Base-by-base conservation (phyloP, 2,113 vertebrate species). In the Neopipo cinnamomea region DNA sequence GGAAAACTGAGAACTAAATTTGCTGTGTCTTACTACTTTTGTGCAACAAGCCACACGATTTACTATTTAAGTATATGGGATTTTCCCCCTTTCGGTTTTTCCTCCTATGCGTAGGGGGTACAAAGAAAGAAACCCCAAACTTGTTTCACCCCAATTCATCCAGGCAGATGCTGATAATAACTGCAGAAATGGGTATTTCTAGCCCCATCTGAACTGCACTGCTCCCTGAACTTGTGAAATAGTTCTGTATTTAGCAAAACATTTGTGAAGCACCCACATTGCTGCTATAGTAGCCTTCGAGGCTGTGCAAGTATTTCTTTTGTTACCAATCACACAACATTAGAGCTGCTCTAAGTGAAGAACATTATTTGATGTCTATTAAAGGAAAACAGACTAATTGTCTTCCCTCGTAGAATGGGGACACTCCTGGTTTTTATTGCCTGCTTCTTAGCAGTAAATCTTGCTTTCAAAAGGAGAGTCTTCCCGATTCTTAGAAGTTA, bases 391-490 rank as follows among this genome's bases (percentile, higher is more conserved):
- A 56, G 0, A 9, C 1, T 5, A 10, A 1, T 19, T 46, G 19
- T 25, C 17, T 41, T 8, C 11, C 6, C 7, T 30, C 18, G 5
- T 53, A 10, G 28, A 44, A 3, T 2, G 0, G 4, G 20, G 21
- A 14, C 4, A 6, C 10, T 80, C 4, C 24, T 71, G 6, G 4
- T 35, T 91, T 91, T 59, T 41, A 27, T 22, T 73, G 13, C 35
- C 1, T 7, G 19, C 14, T 56, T 65, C 27, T 30, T 63, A 24
- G 9, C 11, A 12, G 18, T 73, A 52, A 68, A 22, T 65, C 33
- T 59, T 66, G 22, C 27, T 83, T 68, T 56, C 33, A 30, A 31
- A 53, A 61, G 30, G 10, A 25, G 8, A 39, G 27, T 39, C 30
- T 14, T 33, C 18, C 8, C 12, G 14, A 44, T 53, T 61, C 19